A percentile compares a stretch with the other conserved stretches of the same genome.
Evolutionary conservation across 2,797 vertebrate genomes (phyloP).

Genomic region (Trachurus trachurus): DNA sequence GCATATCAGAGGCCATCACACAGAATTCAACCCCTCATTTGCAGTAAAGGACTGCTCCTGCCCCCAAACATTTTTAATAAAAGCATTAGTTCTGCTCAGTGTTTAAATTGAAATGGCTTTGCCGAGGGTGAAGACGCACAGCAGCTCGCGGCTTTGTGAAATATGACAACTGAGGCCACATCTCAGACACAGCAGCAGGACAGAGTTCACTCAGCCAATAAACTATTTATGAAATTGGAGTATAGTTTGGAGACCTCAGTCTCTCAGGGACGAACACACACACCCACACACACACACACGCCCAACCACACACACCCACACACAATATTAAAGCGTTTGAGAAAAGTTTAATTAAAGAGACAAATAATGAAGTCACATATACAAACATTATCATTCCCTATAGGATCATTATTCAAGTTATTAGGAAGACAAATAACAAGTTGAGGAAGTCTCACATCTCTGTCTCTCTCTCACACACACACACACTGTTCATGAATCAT

Average conservation of each 20-base stretch:
- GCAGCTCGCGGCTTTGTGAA: constrained; percentile 16
- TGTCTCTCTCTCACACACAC: neutral
- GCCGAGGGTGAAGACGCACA: constrained; percentile 3
- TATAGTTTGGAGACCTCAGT: constrained; percentile 21
- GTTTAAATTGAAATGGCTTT: constrained; percentile 18
- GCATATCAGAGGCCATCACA: constrained; percentile 20
- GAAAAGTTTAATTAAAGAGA: neutral
- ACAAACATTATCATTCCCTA: neutral
- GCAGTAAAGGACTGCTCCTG: constrained; percentile 1
- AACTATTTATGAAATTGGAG: constrained; percentile 34
- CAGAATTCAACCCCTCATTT: constrained; percentile 34
- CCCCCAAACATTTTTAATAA: neutral
- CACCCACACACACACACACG: neutral
- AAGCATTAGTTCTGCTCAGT: constrained; percentile 14
- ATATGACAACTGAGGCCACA: constrained; percentile 29
- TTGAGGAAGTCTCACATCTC: neutral
- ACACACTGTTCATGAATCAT: neutral
- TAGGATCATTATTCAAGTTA: neutral
- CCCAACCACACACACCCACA: neutral
- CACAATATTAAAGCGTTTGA: neutral
- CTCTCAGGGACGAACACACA: neutral
- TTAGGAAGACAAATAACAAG: neutral
- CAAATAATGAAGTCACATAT: neutral
- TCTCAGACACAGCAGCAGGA: constrained; percentile 4
- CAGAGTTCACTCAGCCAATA: constrained; percentile 36